These are phyloP conservation scores for Leucophenga maculata DNA, from an alignment of 2,888 invertebrate species.

Conservation along the genomic window DNA sequence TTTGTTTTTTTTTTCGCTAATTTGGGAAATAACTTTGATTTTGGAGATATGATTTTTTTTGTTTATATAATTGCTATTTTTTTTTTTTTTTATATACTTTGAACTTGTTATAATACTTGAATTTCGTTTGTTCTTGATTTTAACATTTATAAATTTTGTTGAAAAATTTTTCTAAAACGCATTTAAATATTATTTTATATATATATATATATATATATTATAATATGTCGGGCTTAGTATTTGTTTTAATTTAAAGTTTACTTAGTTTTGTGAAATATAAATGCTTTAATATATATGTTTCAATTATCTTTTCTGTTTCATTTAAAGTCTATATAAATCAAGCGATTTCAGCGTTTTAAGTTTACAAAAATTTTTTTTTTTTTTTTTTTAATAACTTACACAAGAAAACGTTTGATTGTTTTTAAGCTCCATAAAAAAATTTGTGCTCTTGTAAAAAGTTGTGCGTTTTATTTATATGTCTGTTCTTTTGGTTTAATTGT, in stretches of 20 bases:
- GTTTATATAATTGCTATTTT: conserved; percentile 29
- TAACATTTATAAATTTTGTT: conserved; percentile 41
- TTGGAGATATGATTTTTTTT: conserved; percentile 54
- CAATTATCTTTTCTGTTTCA: conserved; percentile 25
- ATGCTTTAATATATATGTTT: conserved; percentile 35
- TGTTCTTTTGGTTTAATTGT: background rate
- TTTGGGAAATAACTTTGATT: conserved; percentile 36
- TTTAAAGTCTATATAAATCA: conserved; percentile 39
- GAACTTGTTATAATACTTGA: conserved; percentile 40
- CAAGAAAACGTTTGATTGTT: conserved; percentile 47
- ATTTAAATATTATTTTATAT: conserved; percentile 32
- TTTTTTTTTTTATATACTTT: conserved; percentile 8
- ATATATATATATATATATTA: background rate
- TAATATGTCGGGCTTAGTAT: conserved; percentile 22
- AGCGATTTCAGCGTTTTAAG: conserved; percentile 17
- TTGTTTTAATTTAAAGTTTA: background rate
- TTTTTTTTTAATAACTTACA: conserved; percentile 11
- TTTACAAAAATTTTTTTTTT: background rate
- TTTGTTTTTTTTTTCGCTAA: conserved; percentile 48
- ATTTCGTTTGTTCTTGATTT: conserved; percentile 57
- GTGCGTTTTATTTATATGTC: conserved; percentile 8
- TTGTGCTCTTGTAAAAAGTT: conserved; percentile 34
- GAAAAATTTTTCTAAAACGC: conserved; percentile 59
- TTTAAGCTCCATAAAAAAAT: conserved; percentile 49
- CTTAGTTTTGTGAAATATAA: conserved; percentile 51